Evolutionary conservation across 2,888 invertebrate genomes (phyloP).

Genomic region (Deilephila elpenor): DNA sequence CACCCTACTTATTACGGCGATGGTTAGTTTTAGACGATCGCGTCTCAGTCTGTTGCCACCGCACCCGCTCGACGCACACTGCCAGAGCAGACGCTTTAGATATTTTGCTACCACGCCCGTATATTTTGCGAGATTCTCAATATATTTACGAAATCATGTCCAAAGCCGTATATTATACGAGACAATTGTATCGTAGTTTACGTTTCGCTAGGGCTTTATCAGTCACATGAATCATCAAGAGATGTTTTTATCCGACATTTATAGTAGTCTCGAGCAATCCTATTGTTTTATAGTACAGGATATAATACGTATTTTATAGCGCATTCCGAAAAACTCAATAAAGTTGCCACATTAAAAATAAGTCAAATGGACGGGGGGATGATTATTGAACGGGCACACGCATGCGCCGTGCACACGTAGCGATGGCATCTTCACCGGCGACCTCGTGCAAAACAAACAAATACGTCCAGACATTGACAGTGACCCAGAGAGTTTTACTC

Average conservation of each 20-base stretch:
- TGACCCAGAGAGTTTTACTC: slow-evolving; percentile 60
- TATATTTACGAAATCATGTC: slow-evolving; percentile 6
- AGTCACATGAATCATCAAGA: background rate
- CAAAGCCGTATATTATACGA: background rate
- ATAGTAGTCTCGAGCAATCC: background rate
- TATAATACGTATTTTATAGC: background rate
- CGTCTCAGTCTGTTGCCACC: slow-evolving; percentile 40
- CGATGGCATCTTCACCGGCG: slow-evolving; percentile 58
- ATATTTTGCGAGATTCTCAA: background rate
- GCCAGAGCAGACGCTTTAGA: slow-evolving; percentile 35
- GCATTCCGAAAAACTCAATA: background rate
- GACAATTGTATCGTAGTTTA: background rate
- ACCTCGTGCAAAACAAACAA: slow-evolving; percentile 76
- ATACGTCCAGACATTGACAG: slow-evolving; percentile 67
- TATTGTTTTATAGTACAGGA: background rate
- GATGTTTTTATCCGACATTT: background rate
- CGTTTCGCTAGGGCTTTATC: background rate
- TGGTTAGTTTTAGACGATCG: slow-evolving; percentile 34
- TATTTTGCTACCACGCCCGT: slow-evolving; percentile 21
- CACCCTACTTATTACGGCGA: slow-evolving; percentile 14
- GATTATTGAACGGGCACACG: slow-evolving; percentile 75
- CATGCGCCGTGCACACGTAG: slow-evolving; percentile 66
- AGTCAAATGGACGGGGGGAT: slow-evolving; percentile 62
- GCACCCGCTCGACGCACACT: slow-evolving; percentile 30
- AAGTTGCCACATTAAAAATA: slow-evolving; percentile 40